Evolutionary conservation across 2,113 vertebrate genomes (phyloP).

Genomic region (Leptodactylus fuscus): DNA sequence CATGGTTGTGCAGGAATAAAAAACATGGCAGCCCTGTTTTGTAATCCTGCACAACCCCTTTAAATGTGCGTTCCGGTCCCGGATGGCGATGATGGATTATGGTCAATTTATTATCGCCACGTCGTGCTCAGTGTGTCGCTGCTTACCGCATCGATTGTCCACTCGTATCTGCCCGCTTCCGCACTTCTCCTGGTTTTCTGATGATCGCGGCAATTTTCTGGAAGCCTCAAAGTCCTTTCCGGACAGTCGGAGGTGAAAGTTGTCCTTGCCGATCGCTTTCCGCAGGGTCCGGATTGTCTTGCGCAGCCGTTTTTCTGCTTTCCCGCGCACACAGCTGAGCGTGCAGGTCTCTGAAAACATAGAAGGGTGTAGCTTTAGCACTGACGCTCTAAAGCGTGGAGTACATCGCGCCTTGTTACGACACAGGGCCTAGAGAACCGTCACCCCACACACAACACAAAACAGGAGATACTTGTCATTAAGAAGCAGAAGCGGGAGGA

Average conservation of each 20-base stretch:
- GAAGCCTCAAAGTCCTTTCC: slow-evolving; percentile 83
- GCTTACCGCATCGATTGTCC: slow-evolving; percentile 91
- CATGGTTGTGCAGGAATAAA: too few species aligned
- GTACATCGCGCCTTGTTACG: not conserved
- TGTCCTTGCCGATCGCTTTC: slow-evolving; percentile 91
- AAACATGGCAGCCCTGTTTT: too few species aligned
- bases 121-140: too few species aligned
- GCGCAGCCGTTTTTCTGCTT: slow-evolving; percentile 89
- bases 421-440: not conserved
- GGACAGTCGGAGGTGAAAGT: slow-evolving; percentile 88
- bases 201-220: slow-evolving; percentile 72
- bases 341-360: slow-evolving; percentile 89
- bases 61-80: too few species aligned
- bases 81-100: too few species aligned
- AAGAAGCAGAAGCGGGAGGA: slow-evolving; percentile 66
- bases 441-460: slow-evolving; percentile 66
- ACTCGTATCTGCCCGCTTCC: slow-evolving; percentile 77
- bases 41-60: too few species aligned
- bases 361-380: not conserved
- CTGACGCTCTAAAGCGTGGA: not conserved
- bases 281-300: slow-evolving; percentile 90
- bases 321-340: slow-evolving; percentile 83
- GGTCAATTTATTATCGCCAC: too few species aligned
- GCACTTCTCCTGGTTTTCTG: slow-evolving; percentile 79
- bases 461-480: slow-evolving; percentile 94